Conservation (phyloP, 2,113 vertebrate genomes). For the Chunga burmeisteri region DNA sequence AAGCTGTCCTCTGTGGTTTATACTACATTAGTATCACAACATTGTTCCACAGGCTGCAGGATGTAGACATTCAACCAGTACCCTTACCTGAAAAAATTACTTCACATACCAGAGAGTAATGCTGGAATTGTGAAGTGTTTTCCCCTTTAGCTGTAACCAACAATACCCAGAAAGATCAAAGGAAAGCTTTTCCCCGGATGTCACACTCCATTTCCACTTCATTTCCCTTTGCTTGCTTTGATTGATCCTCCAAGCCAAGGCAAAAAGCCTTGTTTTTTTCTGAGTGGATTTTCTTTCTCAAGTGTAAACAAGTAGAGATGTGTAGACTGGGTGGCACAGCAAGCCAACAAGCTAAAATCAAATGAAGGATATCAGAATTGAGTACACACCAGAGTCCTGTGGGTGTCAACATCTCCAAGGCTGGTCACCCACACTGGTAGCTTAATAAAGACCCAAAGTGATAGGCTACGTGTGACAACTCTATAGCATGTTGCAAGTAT, state of each 20-base stretch:
- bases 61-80: not conserved
- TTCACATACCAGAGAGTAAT: not conserved
- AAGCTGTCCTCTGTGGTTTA: not conserved
- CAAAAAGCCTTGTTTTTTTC: not conserved
- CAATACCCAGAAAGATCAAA: constrained; percentile 6
- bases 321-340: not conserved
- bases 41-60: not conserved
- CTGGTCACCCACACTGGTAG: not conserved
- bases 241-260: not conserved
- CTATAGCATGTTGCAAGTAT: not conserved
- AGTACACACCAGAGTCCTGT: not conserved
- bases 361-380: not conserved
- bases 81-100: not conserved
- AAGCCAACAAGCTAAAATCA: not conserved
- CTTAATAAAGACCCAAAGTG: not conserved
- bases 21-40: not conserved
- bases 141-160: not conserved
- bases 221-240: constrained; percentile 18
- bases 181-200: not conserved
- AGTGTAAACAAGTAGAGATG: not conserved
- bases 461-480: not conserved
- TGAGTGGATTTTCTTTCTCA: not conserved
- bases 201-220: constrained; percentile 38
- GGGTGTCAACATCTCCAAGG: not conserved
- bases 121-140: not conserved